Base-by-base conservation (phyloP, 2,797 vertebrate genomes). In the Australoheros facetus region DNA sequence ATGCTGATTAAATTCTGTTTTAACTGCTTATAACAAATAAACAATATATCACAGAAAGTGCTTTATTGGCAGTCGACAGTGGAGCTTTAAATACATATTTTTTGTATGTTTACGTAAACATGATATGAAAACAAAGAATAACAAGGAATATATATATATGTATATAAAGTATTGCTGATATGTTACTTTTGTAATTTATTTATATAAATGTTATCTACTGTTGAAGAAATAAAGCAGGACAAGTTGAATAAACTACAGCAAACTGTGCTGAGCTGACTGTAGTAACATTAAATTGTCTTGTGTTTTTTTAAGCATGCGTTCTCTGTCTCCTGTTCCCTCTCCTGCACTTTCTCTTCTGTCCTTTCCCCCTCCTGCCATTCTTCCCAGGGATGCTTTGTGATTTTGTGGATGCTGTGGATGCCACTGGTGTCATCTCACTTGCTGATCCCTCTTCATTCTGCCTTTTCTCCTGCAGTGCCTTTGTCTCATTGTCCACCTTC, bases 401-500 rank as follows among this genome's bases (percentile, higher is more conserved):
- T 58, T 16, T 14, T 0, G 0, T 17, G 48, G 10, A 28, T 4
- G 1, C 23, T 37, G 30, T n/a, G 4, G 32, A 8, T 4, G 6
- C 3, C n/a, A 42, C 1, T 3, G 45, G 23, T 70, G 37, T 30
- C 7, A 13, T 42, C 21, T 6, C 3, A 5, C 3, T 60, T 21
- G 56, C 5, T 28, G 53, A 30, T 19, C 4, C 45, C 6, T 57
- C n/a, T 55, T 83, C 34, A 12, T 4, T 71, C 16, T 17, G 10
- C 53, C 0, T 5, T 12, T 2, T 7, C 26, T 21, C 2, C 19
- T 16, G 42, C 4, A 19, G 2, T 1, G 1, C 5, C 16, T 12
- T n/a, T 53, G 1, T 57, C 9, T 74, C 21, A 56, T 34, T 0
- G 2, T 94, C 39, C 81, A 95, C 56, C 16, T 71, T 79, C 3